Evolutionary conservation across 2,797 vertebrate species (phyloP).

Genomic region (Eulemur rubriventer): DNA sequence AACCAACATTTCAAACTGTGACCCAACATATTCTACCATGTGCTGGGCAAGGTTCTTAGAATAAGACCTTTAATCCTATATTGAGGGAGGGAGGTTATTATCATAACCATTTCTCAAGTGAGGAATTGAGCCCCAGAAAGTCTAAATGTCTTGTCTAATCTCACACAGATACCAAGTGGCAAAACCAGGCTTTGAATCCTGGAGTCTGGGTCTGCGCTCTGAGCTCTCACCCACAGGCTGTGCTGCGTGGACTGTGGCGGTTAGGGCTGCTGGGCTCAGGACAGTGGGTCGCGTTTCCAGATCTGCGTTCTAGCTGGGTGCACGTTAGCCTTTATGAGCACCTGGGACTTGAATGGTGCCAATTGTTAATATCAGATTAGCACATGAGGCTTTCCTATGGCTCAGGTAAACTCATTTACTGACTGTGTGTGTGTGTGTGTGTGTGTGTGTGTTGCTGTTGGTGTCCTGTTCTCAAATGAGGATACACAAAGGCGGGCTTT

Average conservation of each 20-base stretch:
- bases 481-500: neutral
- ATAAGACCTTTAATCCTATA: neutral
- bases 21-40: no score
- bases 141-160: neutral
- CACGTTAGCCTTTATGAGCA: neutral
- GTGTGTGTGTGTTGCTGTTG: rapidly evolving
- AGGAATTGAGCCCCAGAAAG: neutral
- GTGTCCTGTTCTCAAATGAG: neutral
- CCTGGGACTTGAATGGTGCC: neutral
- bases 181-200: neutral
- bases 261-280: neutral
- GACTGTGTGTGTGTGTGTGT: neutral
- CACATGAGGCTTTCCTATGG: neutral
- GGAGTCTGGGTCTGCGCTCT: neutral
- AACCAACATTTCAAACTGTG: no score
- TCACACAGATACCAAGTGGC: neutral
- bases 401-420: neutral
- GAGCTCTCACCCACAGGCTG: no score
- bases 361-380: no score
- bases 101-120: neutral
- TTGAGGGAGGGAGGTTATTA: neutral
- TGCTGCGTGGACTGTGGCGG: neutral
- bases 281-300: neutral
- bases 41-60: neutral
- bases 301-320: neutral